A percentile compares a stretch with the other conserved stretches of the same genome.
These are phyloP conservation scores for Fregata magnificens DNA, from an alignment of 2,113 vertebrate species.

Conservation along the genomic window DNA sequence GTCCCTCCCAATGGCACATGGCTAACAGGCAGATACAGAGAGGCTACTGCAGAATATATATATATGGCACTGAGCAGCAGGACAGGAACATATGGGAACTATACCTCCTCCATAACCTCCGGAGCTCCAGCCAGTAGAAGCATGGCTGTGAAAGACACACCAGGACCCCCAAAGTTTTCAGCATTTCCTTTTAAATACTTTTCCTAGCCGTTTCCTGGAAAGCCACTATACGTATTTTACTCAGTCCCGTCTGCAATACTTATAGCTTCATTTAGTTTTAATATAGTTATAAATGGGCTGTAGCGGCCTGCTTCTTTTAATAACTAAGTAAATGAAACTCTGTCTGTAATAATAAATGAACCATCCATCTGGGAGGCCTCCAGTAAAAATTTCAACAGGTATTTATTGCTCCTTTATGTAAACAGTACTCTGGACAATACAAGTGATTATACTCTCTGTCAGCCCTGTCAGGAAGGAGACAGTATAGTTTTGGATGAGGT, in stretches of 20 bases:
- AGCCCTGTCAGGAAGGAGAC: constrained; percentile 41
- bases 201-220: constrained; percentile 49
- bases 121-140: not conserved
- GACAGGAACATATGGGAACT: not conserved
- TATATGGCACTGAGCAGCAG: not conserved
- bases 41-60: not conserved
- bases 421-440: constrained; percentile 38
- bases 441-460: constrained; percentile 35
- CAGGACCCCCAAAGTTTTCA: constrained; percentile 38
- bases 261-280: constrained; percentile 69
- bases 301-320: constrained; percentile 63
- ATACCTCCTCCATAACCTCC: not conserved
- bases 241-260: constrained; percentile 49
- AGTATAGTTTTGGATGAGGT: not conserved
- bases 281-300: constrained; percentile 69
- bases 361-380: constrained; percentile 46
- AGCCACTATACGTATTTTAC: constrained; percentile 41
- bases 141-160: not conserved
- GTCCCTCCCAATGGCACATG: not conserved
- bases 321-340: constrained; percentile 68
- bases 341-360: constrained; percentile 69
- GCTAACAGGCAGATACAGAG: not conserved
- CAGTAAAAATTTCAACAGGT: constrained; percentile 45
- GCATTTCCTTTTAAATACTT: constrained; percentile 55
- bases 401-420: constrained; percentile 47